Base-by-base conservation (phyloP, 2,797 vertebrate genomes). In the Triplophysa bombifrons region DNA sequence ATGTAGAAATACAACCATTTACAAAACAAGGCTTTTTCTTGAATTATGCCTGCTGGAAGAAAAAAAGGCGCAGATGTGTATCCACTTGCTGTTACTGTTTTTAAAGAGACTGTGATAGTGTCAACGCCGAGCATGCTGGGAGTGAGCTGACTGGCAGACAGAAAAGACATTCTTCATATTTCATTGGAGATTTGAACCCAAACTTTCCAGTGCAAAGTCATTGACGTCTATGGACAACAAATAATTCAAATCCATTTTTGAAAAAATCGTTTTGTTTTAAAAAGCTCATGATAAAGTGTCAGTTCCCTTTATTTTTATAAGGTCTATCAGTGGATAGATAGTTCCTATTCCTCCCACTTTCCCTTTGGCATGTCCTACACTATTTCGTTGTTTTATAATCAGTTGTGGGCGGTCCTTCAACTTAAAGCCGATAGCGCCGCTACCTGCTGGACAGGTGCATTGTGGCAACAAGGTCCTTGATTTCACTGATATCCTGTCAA, bases 71-170 rank as follows among this genome's bases (percentile, higher is more conserved):
- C 19, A 69, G 46, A 38, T 22, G 71, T 85, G 85, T 69, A 74
- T 87, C 86, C 88, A 87, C 88, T 88, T 86, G 89, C 89, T 87
- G 73, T 82, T 86, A 84, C 85, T 89, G 89, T 85, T 87, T 86
- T 46, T 55, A 53, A 67, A 64, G 38, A 60, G 14, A 78, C 68
- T 0, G 19, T 25, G 76, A 22, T 70, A 67, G 56, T 44, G 78
- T 72, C 51, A 64, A 34, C 10, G 1, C 16, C n/a, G 65, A 72
- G 48, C 70, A 64, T 76, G 80, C 78, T 58, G 72, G 78, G 76
- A 75, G 80, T 76, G 16, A 72, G 69, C 61, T 27, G 41, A 48
- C 4, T 76, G 67, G 44, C 72, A 82, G 77, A 76, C 46, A 41
- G 16, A 11, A 44, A 25, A 76, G 41, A 19, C 14, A 11, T 44